These are phyloP conservation scores for Epinephelus lanceolatus DNA, from an alignment of 2,113 vertebrate species.

Conservation along the genomic window DNA sequence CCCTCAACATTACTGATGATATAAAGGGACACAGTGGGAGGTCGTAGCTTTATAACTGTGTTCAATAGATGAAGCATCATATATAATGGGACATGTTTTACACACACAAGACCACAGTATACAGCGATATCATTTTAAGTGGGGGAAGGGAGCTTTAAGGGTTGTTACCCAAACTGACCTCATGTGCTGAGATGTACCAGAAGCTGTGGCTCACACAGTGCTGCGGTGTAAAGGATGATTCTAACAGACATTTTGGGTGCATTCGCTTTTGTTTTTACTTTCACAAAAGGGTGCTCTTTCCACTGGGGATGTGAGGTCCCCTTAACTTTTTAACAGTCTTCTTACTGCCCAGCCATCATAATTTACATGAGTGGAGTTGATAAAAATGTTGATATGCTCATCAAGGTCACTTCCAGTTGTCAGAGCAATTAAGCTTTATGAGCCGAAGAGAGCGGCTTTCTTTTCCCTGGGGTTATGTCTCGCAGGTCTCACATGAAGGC, in stretches of 20 bases:
- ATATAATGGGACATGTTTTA: background rate
- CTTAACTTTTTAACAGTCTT: background rate
- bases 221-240: conserved; percentile 14
- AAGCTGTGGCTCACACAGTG: conserved; percentile 12
- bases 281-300: background rate
- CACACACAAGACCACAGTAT: background rate
- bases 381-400: conserved; percentile 14
- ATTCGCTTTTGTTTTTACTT: background rate
- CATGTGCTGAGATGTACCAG: conserved; percentile 25
- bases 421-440: conserved; percentile 36
- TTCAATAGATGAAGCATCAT: background rate
- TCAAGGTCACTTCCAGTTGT: conserved; percentile 26
- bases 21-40: background rate
- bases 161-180: conserved; percentile 9
- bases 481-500: background rate
- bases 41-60: background rate
- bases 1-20: background rate
- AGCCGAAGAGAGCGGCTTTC: conserved; percentile 15
- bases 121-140: background rate
- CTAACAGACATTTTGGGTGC: conserved; percentile 24
- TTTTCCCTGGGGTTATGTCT: conserved; percentile 11
- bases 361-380: background rate
- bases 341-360: background rate
- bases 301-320: background rate
- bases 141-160: background rate